A percentile compares a stretch with the other conserved stretches of the same genome.
Evolutionary conservation across 2,888 invertebrate genomes (phyloP).

Genomic region (Aphrophora alni): DNA sequence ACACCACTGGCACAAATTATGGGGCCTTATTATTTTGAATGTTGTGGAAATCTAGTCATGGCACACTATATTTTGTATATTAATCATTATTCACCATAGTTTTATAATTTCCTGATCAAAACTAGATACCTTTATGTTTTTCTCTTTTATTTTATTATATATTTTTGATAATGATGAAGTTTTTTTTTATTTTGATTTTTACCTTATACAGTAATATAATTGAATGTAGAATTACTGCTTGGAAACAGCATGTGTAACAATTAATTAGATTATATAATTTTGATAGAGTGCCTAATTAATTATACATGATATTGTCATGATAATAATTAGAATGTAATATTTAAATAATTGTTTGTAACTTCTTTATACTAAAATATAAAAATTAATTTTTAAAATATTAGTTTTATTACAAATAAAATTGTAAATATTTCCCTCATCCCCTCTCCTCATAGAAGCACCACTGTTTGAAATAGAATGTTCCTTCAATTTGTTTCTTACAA

Average conservation of each 20-base stretch:
- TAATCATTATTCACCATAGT: neutral
- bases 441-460: too few relatives aligned
- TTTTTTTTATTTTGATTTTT: too few relatives aligned
- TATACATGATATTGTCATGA: neutral
- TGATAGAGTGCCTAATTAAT: constrained; percentile 10
- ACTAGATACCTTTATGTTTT: too few relatives aligned
- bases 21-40: neutral
- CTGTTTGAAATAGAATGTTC: too few relatives aligned
- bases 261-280: neutral
- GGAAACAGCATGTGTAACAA: too few relatives aligned
- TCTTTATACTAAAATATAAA: constrained; percentile 12
- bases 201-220: too few relatives aligned
- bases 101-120: neutral
- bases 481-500: too few relatives aligned
- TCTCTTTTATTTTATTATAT: too few relatives aligned
- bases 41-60: neutral
- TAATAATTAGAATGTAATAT: neutral
- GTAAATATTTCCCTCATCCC: constrained; percentile 12
- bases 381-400: neutral
- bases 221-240: too few relatives aligned
- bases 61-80: neutral
- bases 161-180: too few relatives aligned
- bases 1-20: neutral
- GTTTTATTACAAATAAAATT: constrained; percentile 11
- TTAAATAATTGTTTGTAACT: neutral